Evolutionary conservation across 2,888 invertebrate species (phyloP).

Genomic region (Volucella inanis): DNA sequence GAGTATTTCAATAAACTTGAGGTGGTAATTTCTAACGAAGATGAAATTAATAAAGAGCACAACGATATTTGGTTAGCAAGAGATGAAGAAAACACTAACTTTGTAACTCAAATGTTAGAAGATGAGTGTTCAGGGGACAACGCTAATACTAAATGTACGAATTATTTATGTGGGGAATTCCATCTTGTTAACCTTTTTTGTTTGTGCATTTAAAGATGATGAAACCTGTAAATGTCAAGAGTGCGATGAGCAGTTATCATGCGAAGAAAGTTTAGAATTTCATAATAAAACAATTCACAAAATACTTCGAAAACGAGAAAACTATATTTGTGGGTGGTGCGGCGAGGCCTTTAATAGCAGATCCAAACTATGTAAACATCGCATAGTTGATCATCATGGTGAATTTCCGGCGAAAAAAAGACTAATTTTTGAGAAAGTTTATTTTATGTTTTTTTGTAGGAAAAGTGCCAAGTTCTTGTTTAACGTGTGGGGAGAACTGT

Average conservation of each 20-base stretch:
- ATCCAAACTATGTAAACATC: constrained; percentile 22
- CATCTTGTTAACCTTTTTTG: too few species aligned
- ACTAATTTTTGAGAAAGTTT: background rate
- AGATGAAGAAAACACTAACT: constrained; percentile 3
- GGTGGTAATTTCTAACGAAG: constrained; percentile 26
- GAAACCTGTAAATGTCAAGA: constrained; percentile 15
- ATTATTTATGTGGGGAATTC: background rate
- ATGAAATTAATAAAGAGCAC: background rate
- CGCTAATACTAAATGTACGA: too few species aligned
- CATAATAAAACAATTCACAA: background rate
- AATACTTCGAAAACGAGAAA: background rate
- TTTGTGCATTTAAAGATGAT: background rate
- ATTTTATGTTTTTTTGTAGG: background rate
- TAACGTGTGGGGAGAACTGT: constrained; percentile 42
- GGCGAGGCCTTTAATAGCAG: constrained; percentile 40
- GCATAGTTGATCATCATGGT: constrained; percentile 32
- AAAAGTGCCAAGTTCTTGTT: constrained; percentile 27
- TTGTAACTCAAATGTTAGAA: constrained; percentile 1
- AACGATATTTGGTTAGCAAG: background rate
- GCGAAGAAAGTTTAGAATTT: background rate
- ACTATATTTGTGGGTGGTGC: constrained; percentile 44
- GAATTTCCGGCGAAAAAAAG: background rate
- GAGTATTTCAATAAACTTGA: constrained; percentile 17
- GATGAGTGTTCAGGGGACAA: background rate
- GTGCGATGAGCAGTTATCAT: constrained; percentile 13